Base-by-base conservation (phyloP, 2,797 vertebrate genomes). In the Zonotrichia albicollis region DNA sequence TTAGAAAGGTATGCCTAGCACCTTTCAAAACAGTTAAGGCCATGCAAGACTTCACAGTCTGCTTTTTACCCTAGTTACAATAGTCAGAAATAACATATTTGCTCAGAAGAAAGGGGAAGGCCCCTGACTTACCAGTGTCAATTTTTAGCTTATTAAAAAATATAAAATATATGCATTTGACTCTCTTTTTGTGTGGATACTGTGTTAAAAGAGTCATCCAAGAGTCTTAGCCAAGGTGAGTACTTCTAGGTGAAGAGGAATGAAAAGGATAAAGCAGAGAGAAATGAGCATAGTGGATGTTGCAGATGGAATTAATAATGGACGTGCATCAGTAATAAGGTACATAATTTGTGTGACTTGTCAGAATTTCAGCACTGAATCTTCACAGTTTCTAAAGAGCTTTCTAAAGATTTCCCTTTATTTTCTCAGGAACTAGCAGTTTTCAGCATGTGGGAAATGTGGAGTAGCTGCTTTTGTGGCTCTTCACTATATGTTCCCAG, bases 241-340 rank as follows among this genome's bases (percentile, higher is more conserved):
- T 9, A 42, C 34, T 60, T 77, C 22, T 81, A 0, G 0, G 0
- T 86, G 29, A 81, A 76, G 19, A 80, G 14, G 32, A 90, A 18
- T 57, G 26, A 45, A 64, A 87, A 91, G 21, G 3, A 21, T 54
- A 66, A 67, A 74, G 42, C 55, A 73, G 23, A 78, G 61, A 85
- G 42, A 72, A 92, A 53, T 20, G 10, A 79, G 6, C 8, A 12
- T n/a, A 29, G 40, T 55, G 27, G 38, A 55, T 80, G 26, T 73
- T 84, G 53, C 2, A 11, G 45, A 57, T 76, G 20, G 60, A 82
- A 36, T 36, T 36, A 36, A 36, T 36, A 36, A 79, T 38, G 38
- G 43, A 46, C 30, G 5, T 0, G 0, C 62, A 19, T 50, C 1
- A 1, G 12, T 78, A 79, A 38, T 55, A 73, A 79, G 26, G 10